These are phyloP conservation scores for Diadumene lineata DNA, from an alignment of 92 coral and sea anemone species.

Conservation along the genomic window DNA sequence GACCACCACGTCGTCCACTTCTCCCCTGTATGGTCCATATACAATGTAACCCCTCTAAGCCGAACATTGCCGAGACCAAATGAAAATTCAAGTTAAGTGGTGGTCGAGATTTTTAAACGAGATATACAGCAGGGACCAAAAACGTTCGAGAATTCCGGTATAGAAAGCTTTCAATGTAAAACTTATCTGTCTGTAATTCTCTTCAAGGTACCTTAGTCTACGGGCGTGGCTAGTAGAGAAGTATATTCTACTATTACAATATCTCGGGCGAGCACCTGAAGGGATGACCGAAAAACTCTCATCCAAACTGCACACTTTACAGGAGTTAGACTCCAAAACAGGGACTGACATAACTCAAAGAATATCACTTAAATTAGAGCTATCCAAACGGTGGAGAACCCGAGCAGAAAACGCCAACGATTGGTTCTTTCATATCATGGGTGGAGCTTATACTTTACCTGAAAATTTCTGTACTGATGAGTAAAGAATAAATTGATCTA, in stretches of 20 bases:
- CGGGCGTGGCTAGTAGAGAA: constrained; percentile 82
- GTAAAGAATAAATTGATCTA: not conserved
- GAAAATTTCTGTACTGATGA: not conserved
- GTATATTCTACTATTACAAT: constrained; percentile 71
- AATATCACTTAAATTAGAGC: constrained; percentile 13
- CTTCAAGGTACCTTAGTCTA: constrained; percentile 73
- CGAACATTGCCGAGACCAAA: too few species aligned
- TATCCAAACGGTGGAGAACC: constrained; percentile 22
- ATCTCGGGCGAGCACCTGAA: constrained; percentile 84
- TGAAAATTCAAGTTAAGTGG: too few species aligned
- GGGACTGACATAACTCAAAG: not conserved
- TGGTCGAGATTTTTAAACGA: too few species aligned
- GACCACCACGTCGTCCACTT: too few species aligned
- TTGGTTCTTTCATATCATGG: constrained; percentile 46
- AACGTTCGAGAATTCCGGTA: too few species aligned
- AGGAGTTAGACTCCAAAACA: constrained; percentile 46
- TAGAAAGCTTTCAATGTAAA: not conserved
- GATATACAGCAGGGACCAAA: too few species aligned
- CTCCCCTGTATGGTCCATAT: too few species aligned
- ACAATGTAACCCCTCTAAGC: too few species aligned
- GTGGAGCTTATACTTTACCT: constrained; percentile 37
- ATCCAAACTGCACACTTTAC: constrained; percentile 66
- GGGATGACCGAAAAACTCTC: constrained; percentile 58
- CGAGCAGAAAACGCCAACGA: constrained; percentile 20
- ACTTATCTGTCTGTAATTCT: not conserved